These are phyloP conservation scores for Psephotus haematonotus DNA, from an alignment of 2,113 vertebrate genomes.

Conservation along the genomic window DNA sequence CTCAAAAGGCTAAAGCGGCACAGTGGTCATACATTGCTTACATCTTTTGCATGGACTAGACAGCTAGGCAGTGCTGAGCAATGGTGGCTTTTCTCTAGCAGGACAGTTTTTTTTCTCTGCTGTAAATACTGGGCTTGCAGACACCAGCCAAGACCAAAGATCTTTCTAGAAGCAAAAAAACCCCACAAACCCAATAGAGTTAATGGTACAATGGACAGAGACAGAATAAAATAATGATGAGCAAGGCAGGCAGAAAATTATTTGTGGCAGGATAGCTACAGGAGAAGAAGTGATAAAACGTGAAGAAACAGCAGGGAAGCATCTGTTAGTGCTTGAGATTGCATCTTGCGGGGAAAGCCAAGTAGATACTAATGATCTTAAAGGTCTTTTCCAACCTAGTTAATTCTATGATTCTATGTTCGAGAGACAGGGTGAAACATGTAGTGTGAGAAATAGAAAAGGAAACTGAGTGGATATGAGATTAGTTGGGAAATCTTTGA, in stretches of 20 bases:
- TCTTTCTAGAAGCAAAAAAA: background rate
- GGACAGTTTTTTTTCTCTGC: background rate
- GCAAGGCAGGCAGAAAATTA: constrained; percentile 22
- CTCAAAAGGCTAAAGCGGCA: background rate
- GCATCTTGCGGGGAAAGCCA: background rate
- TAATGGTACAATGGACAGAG: background rate
- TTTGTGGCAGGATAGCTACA: background rate
- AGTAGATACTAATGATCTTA: background rate
- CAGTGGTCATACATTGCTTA: background rate
- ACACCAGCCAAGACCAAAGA: background rate
- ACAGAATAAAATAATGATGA: background rate
- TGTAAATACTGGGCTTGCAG: background rate
- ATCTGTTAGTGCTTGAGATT: background rate
- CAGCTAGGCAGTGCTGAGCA: background rate
- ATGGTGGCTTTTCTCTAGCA: background rate
- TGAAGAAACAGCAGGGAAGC: background rate
- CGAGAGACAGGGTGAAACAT: background rate
- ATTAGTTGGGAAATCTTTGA: background rate
- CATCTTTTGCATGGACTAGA: background rate
- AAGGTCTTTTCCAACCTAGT: background rate
- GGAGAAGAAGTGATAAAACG: background rate
- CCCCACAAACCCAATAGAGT: background rate
- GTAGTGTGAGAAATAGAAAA: background rate
- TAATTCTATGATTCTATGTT: background rate
- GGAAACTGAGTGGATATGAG: background rate